Evolutionary conservation across 1,140 invertebrate genomes (phyloP).

Genomic region (Sycobia sp.): DNA sequence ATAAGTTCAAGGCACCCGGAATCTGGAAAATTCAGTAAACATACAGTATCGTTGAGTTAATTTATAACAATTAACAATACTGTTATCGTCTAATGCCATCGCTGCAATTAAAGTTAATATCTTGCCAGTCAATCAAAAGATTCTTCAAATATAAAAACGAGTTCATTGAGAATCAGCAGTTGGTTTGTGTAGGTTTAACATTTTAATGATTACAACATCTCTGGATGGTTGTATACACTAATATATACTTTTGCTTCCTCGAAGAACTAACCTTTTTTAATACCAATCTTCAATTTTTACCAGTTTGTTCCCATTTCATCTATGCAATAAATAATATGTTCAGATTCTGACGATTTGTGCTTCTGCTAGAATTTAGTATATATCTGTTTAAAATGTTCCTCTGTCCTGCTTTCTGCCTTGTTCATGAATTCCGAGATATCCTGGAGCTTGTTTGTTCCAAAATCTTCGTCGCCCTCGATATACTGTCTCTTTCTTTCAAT

Average conservation of each 20-base stretch:
- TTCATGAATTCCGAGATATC: background rate
- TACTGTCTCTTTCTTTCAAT: background rate
- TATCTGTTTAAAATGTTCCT: too few relatives aligned
- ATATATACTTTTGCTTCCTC: background rate
- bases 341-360: background rate
- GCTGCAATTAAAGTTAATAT: slow-evolving; percentile 6
- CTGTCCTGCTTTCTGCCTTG: too few relatives aligned
- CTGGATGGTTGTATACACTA: background rate
- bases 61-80: background rate
- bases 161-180: background rate
- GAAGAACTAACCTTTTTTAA: too few relatives aligned
- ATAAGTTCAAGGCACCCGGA: slow-evolving; percentile 6
- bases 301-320: background rate
- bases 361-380: too few relatives aligned
- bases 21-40: background rate
- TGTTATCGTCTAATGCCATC: slow-evolving; percentile 19
- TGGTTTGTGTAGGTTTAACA: background rate
- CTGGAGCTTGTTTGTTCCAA: background rate
- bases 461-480: background rate
- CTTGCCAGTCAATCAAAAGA: background rate
- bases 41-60: background rate
- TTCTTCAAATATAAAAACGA: slow-evolving; percentile 1
- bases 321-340: background rate
- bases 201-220: background rate
- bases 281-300: too few relatives aligned